These are phyloP conservation scores for Chrysogorgia sp. DNA, from an alignment of 92 coral and sea anemone species.

Conservation along the genomic window DNA sequence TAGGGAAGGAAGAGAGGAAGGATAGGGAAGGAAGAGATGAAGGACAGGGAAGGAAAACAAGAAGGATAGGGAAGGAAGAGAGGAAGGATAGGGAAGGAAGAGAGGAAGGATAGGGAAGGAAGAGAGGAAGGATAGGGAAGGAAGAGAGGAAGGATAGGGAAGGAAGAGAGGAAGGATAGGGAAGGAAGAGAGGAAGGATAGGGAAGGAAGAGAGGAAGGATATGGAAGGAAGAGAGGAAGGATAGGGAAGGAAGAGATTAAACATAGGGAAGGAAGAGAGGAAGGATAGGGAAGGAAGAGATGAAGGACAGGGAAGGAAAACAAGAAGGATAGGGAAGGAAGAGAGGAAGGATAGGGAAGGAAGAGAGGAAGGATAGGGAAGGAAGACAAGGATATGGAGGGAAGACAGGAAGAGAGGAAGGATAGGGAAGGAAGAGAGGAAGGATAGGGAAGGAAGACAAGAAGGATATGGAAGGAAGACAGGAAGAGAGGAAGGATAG, in stretches of 20 bases:
- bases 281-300: not conserved
- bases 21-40: not conserved
- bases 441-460: not conserved
- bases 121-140: not conserved
- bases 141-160: not conserved
- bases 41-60: not conserved
- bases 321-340: too few species aligned
- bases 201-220: not conserved
- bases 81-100: not conserved
- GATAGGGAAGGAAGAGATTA: not conserved
- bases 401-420: not conserved
- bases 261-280: constrained; percentile 4
- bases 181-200: not conserved
- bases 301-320: not conserved
- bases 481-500: constrained; percentile 14
- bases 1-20: not conserved
- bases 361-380: not conserved
- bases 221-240: not conserved
- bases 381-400: not conserved
- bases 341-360: not conserved
- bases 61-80: not conserved
- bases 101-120: not conserved
- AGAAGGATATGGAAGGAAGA: not conserved
- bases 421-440: not conserved
- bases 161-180: not conserved